These are phyloP conservation scores for Ashinkailepas kermadecensis DNA, from an alignment of 2,888 invertebrate species.

Conservation along the genomic window DNA sequence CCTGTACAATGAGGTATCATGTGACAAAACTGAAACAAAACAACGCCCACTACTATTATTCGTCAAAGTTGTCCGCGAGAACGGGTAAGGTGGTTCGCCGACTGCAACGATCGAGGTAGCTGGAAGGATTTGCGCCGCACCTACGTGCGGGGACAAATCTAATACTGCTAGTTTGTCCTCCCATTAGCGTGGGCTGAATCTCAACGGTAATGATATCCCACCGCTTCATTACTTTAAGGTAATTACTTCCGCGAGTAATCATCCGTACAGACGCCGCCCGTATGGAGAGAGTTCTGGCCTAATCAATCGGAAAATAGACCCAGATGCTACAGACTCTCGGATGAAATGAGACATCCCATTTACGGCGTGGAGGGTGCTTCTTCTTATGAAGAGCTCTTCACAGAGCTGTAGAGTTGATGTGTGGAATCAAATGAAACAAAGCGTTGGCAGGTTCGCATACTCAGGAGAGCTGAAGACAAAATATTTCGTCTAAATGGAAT, in stretches of 20 bases:
- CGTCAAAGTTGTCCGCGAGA: too few species aligned
- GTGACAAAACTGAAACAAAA: too few species aligned
- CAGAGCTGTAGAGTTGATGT: neutral
- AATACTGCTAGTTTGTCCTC: too few species aligned
- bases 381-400: neutral
- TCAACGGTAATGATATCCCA: neutral
- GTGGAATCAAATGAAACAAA: constrained; percentile 12
- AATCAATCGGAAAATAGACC: constrained; percentile 4
- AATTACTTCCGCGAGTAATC: constrained; percentile 6
- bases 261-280: neutral
- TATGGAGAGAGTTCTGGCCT: neutral
- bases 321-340: neutral
- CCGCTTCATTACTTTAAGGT: constrained; percentile 9
- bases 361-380: neutral
- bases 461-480: neutral
- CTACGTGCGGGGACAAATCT: too few species aligned
- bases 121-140: too few species aligned
- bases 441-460: neutral
- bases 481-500: neutral
- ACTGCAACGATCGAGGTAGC: too few species aligned
- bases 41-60: too few species aligned
- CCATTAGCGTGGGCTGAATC: too few species aligned
- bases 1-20: too few species aligned
- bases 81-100: too few species aligned
- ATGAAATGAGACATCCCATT: neutral